A percentile compares a stretch with the other conserved stretches of the same genome.
Evolutionary conservation across 2,888 invertebrate species (phyloP).

Genomic region (Cheilosia impressa): DNA sequence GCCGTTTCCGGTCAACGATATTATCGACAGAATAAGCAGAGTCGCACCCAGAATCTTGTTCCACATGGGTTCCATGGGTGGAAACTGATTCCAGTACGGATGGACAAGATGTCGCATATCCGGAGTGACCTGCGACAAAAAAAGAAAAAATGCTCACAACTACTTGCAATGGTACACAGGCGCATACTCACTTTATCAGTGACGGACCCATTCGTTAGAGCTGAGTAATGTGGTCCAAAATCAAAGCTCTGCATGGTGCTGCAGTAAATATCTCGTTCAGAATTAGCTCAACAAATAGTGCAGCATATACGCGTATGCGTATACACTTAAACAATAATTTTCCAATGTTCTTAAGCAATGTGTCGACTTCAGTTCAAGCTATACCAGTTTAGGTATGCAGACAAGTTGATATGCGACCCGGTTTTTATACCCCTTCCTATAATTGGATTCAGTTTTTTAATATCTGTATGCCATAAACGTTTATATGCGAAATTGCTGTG

Average conservation of each 20-base stretch:
- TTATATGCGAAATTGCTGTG: not conserved
- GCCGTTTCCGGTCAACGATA: slow-evolving; percentile 83
- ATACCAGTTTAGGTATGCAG: not conserved
- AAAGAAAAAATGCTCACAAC: too few relatives aligned
- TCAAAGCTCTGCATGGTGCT: slow-evolving; percentile 20
- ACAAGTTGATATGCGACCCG: not conserved
- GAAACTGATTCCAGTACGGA: slow-evolving; percentile 93
- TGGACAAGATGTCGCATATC: slow-evolving; percentile 89
- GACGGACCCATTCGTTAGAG: slow-evolving; percentile 66
- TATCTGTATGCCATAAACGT: not conserved
- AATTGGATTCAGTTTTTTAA: not conserved
- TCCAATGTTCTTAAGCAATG: too few relatives aligned
- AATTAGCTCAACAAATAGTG: too few relatives aligned
- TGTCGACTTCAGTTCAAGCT: not conserved
- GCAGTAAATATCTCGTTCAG: too few relatives aligned
- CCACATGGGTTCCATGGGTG: slow-evolving; percentile 95
- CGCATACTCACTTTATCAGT: slow-evolving; percentile 60
- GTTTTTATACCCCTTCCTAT: not conserved
- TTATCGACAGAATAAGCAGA: slow-evolving; percentile 89
- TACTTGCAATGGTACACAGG: too few relatives aligned
- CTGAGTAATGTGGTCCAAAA: slow-evolving; percentile 55
- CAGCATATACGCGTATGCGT: too few relatives aligned
- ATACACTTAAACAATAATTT: too few relatives aligned
- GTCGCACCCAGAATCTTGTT: slow-evolving; percentile 91
- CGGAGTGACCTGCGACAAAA: slow-evolving; percentile 83